phyloP scores from a whole-genome alignment of 2,888 invertebrate species.

The Eupelmus urozonus region DNA sequence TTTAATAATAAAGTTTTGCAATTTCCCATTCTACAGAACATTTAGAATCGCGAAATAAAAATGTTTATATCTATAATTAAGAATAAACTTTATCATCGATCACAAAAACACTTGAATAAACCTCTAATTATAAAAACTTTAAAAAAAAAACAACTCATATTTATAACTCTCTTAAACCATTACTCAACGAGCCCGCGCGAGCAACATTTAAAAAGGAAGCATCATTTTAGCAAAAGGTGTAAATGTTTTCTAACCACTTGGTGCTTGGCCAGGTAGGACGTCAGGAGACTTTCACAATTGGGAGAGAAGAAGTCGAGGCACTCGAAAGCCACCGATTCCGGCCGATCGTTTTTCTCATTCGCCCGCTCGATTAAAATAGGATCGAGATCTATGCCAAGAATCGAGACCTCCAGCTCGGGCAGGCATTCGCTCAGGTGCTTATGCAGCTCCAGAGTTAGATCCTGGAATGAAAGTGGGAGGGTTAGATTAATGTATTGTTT shows the following conservation, averaged over 20 bases:
- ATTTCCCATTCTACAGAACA: too few relatives aligned
- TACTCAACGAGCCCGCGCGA: too few relatives aligned
- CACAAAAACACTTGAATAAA: too few relatives aligned
- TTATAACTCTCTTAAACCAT: background rate
- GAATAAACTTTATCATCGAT: too few relatives aligned
- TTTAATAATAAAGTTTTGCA: too few relatives aligned
- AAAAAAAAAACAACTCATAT: too few relatives aligned
- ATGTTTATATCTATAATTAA: too few relatives aligned
- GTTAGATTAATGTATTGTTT: too few relatives aligned
- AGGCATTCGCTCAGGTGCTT: slow-evolving; percentile 78
- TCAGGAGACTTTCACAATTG: slow-evolving; percentile 74
- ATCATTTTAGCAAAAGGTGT: too few relatives aligned
- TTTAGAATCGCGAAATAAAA: too few relatives aligned
- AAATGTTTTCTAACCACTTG: slow-evolving; percentile 41
- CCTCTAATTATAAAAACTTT: too few relatives aligned
- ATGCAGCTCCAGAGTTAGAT: slow-evolving; percentile 82
- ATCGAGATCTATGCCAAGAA: slow-evolving; percentile 89
- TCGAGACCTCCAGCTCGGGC: slow-evolving; percentile 74
- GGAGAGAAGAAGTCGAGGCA: slow-evolving; percentile 81
- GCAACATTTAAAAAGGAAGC: too few relatives aligned
- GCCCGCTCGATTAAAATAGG: slow-evolving; percentile 84
- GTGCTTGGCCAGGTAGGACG: slow-evolving; percentile 77
- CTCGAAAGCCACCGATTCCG: slow-evolving; percentile 78
- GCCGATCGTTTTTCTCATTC: slow-evolving; percentile 77
- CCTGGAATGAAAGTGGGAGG: slow-evolving; percentile 77